Conservation (phyloP, 2,888 invertebrate species). For the Scaptomyza parva region DNA sequence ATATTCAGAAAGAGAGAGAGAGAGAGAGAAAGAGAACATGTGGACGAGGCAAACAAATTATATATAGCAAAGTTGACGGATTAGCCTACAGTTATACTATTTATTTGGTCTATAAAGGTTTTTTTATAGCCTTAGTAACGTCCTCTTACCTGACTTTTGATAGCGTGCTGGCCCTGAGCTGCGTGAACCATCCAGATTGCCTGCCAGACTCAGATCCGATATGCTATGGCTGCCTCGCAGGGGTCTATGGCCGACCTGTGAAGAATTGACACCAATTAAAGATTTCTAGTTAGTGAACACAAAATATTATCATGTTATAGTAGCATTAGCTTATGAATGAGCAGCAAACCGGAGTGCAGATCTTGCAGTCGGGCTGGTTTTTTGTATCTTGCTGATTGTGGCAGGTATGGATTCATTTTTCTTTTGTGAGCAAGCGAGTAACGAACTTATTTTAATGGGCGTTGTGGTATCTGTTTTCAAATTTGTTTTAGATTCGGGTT, state of each 20-base stretch:
- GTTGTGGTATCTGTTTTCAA: neutral
- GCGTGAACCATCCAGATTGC: constrained; percentile 83
- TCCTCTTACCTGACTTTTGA: constrained; percentile 85
- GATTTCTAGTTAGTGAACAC: neutral
- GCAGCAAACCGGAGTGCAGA: neutral
- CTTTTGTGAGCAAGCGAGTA: constrained; percentile 1
- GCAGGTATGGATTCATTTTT: neutral
- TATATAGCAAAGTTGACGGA: constrained; percentile 46
- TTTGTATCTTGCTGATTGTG: constrained; percentile 2
- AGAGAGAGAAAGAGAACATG: constrained; percentile 25
- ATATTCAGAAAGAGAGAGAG: constrained; percentile 41
- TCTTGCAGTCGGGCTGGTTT: neutral
- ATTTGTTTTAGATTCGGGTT: too few relatives aligned
- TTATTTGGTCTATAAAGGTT: neutral
- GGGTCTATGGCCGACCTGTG: constrained; percentile 91
- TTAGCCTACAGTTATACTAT: constrained; percentile 67
- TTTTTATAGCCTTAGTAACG: neutral
- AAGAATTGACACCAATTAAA: neutral
- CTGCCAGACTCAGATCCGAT: constrained; percentile 91
- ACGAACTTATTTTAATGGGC: neutral
- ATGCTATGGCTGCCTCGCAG: constrained; percentile 94
- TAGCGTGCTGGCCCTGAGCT: constrained; percentile 83
- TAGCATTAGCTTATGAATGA: constrained; percentile 3
- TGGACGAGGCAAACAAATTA: constrained; percentile 62
- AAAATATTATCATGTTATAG: neutral